Conservation (phyloP, 2,113 vertebrate species). For the Pseudorectes ferrugineus region DNA sequence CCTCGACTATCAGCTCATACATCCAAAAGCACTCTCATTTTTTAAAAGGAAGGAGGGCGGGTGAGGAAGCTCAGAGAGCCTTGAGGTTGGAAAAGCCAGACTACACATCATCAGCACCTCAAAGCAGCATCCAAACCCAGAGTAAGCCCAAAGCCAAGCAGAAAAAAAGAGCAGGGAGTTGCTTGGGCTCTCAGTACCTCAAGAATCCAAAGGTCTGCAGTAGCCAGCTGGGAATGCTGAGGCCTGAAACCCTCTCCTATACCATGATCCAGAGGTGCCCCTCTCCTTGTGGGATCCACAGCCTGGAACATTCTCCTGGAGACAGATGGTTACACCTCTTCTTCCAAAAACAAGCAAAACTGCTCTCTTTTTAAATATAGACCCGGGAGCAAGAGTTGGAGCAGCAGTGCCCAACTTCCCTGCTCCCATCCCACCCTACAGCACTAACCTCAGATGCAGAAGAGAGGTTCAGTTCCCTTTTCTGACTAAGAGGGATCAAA, state of each 20-base stretch:
- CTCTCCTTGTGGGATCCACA: background rate
- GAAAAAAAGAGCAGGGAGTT: background rate
- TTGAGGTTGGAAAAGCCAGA: background rate
- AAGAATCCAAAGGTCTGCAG: background rate
- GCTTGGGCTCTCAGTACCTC: background rate
- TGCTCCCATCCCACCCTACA: background rate
- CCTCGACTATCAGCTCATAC: background rate
- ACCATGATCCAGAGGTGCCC: background rate
- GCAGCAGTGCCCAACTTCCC: background rate
- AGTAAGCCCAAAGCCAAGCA: background rate
- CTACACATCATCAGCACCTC: background rate
- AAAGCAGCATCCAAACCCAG: background rate
- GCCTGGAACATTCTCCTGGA: background rate
- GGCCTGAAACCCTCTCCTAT: background rate
- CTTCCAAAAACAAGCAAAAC: background rate
- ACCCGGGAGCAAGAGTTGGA: background rate
- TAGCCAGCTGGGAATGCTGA: background rate
- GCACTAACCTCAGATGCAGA: background rate
- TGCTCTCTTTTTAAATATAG: background rate
- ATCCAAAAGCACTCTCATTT: background rate
- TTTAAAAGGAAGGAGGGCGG: background rate
- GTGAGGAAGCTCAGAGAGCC: background rate
- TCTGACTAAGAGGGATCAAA: background rate
- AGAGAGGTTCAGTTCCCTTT: background rate
- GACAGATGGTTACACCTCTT: background rate